Evolutionary conservation across 2,888 invertebrate species (phyloP).

Genomic region (Petrolisthes cinctipes): DNA sequence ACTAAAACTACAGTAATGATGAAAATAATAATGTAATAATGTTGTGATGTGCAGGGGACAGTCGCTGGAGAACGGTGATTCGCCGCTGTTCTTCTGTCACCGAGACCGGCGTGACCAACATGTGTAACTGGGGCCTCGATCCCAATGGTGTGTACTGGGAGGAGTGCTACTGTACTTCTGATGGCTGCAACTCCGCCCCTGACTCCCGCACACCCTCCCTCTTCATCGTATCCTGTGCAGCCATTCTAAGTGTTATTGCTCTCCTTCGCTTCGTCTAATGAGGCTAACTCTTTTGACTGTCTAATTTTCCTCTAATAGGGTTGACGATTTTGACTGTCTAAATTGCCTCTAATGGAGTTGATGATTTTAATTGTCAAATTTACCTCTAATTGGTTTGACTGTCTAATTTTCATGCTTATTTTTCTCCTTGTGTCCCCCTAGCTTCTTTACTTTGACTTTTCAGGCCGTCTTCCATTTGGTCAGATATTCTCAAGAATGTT

Average conservation of each 20-base stretch:
- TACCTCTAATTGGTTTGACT: too few species aligned
- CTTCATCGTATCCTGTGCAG: background rate
- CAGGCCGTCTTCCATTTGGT: too few species aligned
- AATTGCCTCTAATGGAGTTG: too few species aligned
- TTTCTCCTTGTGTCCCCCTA: too few species aligned
- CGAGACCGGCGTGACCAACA: slow-evolving; percentile 91
- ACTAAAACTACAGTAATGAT: background rate
- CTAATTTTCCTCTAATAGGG: background rate
- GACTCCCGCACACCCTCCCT: slow-evolving; percentile 37
- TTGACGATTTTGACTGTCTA: background rate
- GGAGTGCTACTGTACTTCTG: slow-evolving; percentile 93
- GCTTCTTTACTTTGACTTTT: too few species aligned
- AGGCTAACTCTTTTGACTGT: background rate
- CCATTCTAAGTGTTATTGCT: background rate
- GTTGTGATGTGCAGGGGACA: slow-evolving; percentile 81
- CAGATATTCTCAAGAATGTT: too few species aligned
- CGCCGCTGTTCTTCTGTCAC: slow-evolving; percentile 90
- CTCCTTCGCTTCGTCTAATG: background rate
- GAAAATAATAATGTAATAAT: background rate
- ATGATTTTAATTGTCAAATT: too few species aligned
- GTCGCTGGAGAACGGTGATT: slow-evolving; percentile 91
- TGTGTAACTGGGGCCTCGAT: slow-evolving; percentile 93
- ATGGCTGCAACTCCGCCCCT: slow-evolving; percentile 81
- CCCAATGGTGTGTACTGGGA: slow-evolving; percentile 94
- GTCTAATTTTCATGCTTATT: too few species aligned